These are phyloP conservation scores for Herpetotheres cachinnans DNA, from an alignment of 2,113 vertebrate genomes.

Conservation along the genomic window DNA sequence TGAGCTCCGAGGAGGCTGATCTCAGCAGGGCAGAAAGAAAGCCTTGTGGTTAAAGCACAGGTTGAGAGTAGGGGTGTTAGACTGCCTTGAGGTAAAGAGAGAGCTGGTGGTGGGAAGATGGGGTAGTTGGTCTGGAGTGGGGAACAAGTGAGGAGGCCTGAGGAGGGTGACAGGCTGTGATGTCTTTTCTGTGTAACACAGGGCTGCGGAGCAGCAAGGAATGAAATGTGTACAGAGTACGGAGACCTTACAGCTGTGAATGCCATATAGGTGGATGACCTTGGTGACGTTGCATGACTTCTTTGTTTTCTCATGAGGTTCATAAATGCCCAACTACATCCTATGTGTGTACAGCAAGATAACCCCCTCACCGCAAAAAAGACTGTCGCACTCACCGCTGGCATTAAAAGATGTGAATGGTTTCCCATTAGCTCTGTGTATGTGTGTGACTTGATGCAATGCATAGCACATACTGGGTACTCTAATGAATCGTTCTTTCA, in stretches of 20 bases:
- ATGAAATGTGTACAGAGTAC: background rate
- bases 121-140: background rate
- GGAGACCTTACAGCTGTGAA: background rate
- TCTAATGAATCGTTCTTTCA: background rate
- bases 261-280: background rate
- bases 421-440: background rate
- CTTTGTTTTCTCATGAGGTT: background rate
- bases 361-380: accelerated
- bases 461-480: background rate
- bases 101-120: background rate
- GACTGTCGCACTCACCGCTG: accelerated
- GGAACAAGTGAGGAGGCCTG: background rate
- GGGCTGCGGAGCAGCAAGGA: background rate
- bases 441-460: background rate
- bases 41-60: background rate
- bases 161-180: background rate
- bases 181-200: background rate
- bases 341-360: accelerated
- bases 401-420: background rate
- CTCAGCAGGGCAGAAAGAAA: background rate
- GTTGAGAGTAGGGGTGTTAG: background rate
- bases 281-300: background rate
- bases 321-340: background rate
- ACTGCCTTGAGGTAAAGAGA: background rate
- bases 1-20: background rate